Base-by-base conservation (phyloP, 2,797 vertebrate genomes). In the Bovichtus variegatus region DNA sequence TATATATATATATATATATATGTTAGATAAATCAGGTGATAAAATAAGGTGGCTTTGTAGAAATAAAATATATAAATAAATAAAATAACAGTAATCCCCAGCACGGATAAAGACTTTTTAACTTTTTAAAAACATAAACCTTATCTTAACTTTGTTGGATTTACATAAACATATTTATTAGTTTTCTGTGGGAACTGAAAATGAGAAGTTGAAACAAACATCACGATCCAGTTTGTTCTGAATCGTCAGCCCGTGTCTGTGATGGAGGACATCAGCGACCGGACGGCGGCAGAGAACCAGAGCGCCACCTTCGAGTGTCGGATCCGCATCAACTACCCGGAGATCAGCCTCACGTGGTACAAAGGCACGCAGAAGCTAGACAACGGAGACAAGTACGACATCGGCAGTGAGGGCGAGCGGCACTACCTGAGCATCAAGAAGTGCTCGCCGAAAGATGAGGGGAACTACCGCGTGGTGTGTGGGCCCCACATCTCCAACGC, bases 331-430 rank as follows among this genome's bases (percentile, higher is more conserved):
- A 98, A 99, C 93, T 99, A 99, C 89, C 97, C 97, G 12, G 98
- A 99, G 95, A 98, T 99, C 89, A 93, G 94, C 8, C 95, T 99
- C 25, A 97, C 96, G 46, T 99, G 98, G 98, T 99, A 99, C 94
- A 99, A 97, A 87, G 98, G 97, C 64, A 99, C 97, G 1, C 96
- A 97, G 92, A 99, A 97, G 92, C 93, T 99, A 87, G 96, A 98
- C 31, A 93, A 91, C 50, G 93, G 88, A 78, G 90, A 96, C 72
- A 98, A 99, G 89, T 98, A 98, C 41, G 94, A 97, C 65, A 98
- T 99, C 90, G 94, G 89, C 85, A 91, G 96, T 2, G 89, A 94
- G 27, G 97, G 96, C n/a, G 95, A 98, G 79, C 91, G 46, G 27
- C 97, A 99, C 80, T 92, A 78, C 55, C 92, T 99, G 86, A 96